Base-by-base conservation (phyloP, 1,140 invertebrate species). In the Conus betulinus region DNA sequence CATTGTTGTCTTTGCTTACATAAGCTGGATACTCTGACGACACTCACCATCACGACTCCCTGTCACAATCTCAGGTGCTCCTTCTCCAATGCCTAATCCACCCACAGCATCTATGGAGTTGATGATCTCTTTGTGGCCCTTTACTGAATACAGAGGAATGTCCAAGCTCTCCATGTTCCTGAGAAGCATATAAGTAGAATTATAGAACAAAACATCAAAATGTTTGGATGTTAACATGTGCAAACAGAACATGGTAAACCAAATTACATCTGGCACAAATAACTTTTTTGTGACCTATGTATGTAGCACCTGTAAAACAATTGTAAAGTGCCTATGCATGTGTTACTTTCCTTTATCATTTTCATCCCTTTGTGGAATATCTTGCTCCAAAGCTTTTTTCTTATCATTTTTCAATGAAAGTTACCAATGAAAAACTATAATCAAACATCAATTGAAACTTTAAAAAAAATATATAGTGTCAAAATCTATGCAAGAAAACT, bases 61-160 rank as follows among this genome's bases (percentile, higher is more conserved):
- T 25, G 98, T 99, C 1, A 97, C 98, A 91, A 99, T 97, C 97
- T 99, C 98, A 52, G 98, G 98, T 11, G 98, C 98, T 51, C 95
- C 98, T 95, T 97, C 98, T 74, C 98, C 97, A 25, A 97, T 95
- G 82, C 96, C 97, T 39, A 97, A 96, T 11, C 98, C 98, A n/a
- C 97, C 98, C 89, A 99, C 97, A 23, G 98, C 98, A 96, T 99
- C 98, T 89, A 99, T 98, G 51, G 96, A 96, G 96, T 99, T 99
- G 87, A 99, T 98, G 57, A 99, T 98, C 92, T 97, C 97, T 63
- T 96, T 97, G 93, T 99, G 98, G 25, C 97, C 98, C 93, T 97
- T 97, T 0, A 96, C 97, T 90, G 97, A 97, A 94, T 98, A 99
- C 5, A 99, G 95, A 17, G 97, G 97, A 23, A 96, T 90, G 6